Percentiles rank a stretch among this genome's conserved stretches.
phyloP scores from a whole-genome alignment of 2,888 invertebrate species.

The Dilophus febrilis region DNA sequence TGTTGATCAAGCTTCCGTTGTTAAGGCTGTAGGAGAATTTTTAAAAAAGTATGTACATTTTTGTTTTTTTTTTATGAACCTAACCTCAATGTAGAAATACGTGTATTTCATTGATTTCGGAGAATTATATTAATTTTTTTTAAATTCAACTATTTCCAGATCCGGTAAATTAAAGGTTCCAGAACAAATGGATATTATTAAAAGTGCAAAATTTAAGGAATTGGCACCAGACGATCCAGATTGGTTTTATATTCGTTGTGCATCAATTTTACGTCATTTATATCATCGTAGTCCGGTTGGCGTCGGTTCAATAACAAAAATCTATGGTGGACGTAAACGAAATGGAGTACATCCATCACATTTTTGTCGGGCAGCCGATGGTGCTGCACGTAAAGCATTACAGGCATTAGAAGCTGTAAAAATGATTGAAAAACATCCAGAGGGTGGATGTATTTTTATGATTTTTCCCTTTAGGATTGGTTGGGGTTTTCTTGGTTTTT shows the following conservation, averaged over 20 bases:
- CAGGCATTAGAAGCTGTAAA: conserved; percentile 84
- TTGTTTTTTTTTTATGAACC: background rate
- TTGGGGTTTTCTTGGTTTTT: no score
- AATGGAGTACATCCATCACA: conserved; percentile 94
- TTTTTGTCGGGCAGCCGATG: conserved; percentile 80
- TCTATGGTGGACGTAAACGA: conserved; percentile 92
- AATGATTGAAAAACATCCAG: conserved; percentile 80
- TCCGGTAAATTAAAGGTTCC: conserved; percentile 92
- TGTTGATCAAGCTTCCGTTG: conserved; percentile 96
- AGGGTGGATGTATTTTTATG: no score
- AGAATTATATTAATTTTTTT: background rate
- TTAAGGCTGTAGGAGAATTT: conserved; percentile 88
- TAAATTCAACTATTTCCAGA: conserved; percentile 31
- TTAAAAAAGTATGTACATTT: conserved; percentile 81
- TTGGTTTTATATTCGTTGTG: conserved; percentile 93
- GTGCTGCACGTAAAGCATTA: conserved; percentile 80
- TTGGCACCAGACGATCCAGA: conserved; percentile 95
- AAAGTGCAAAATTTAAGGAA: conserved; percentile 90
- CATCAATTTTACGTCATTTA: conserved; percentile 86
- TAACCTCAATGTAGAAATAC: conserved; percentile 8
- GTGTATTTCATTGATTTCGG: background rate
- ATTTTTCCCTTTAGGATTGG: no score
- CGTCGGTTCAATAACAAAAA: conserved; percentile 88
- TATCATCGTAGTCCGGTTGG: conserved; percentile 92
- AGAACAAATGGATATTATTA: conserved; percentile 95